These are phyloP conservation scores for Erithacus rubecula DNA, from an alignment of 2,797 vertebrate species.

Conservation along the genomic window DNA sequence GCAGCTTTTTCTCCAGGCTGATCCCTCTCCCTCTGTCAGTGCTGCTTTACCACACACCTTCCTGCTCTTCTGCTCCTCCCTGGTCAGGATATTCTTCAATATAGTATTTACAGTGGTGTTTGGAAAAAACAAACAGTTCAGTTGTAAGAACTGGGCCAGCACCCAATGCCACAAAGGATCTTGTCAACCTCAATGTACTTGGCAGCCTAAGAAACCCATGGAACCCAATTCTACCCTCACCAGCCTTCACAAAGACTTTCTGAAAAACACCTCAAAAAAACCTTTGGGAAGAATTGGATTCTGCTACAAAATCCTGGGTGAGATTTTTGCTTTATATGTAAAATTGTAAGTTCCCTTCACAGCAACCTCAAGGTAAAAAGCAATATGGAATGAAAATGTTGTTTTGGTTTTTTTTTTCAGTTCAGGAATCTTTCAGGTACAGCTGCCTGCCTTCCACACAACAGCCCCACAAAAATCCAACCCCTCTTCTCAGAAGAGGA, in stretches of 20 bases:
- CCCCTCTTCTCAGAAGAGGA: not conserved
- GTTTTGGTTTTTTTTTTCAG: not conserved
- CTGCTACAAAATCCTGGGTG: not conserved
- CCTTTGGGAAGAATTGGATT: not conserved
- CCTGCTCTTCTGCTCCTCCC: not conserved
- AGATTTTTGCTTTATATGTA: not conserved
- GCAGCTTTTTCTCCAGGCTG: not conserved
- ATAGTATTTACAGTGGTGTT: not conserved
- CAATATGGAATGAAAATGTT: not conserved
- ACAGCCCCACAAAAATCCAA: not conserved
- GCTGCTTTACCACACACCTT: not conserved
- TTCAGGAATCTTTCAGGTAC: not conserved
- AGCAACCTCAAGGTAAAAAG: not conserved
- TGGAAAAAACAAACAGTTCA: not conserved
- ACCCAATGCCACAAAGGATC: not conserved
- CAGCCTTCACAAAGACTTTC: not conserved
- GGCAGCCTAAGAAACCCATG: rapidly evolving
- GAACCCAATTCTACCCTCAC: not conserved
- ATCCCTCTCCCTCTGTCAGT: not conserved
- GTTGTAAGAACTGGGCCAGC: not conserved
- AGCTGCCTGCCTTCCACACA: not conserved
- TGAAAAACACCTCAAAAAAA: not conserved
- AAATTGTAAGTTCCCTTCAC: not conserved
- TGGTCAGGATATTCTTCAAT: not conserved
- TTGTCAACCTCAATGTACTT: not conserved